phyloP scores from a whole-genome alignment of 2,113 vertebrate species.

The Todiramphus saurophagus region DNA sequence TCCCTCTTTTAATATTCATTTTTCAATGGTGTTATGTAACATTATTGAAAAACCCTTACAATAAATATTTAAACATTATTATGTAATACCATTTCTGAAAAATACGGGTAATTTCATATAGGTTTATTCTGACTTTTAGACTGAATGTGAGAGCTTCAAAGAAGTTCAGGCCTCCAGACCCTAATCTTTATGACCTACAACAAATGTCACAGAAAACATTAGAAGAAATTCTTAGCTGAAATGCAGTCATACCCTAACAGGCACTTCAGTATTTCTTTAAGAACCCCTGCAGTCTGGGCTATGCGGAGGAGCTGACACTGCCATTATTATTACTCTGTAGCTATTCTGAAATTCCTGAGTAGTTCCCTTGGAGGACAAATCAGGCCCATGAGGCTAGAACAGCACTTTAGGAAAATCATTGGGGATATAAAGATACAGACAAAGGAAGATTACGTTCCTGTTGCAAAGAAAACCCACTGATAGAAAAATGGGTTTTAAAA shows the following conservation, averaged over 20 bases:
- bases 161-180: not conserved
- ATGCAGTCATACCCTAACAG: not conserved
- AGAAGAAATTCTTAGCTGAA: not conserved
- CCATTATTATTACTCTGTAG: not conserved
- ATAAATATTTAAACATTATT: not conserved
- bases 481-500: not conserved
- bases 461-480: not conserved
- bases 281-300: not conserved
- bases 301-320: not conserved
- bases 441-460: slow-evolving; percentile 12
- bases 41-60: not conserved
- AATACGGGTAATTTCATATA: not conserved
- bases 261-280: not conserved
- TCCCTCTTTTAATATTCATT: not conserved
- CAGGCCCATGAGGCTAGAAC: not conserved
- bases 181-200: not conserved
- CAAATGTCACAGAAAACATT: not conserved
- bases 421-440: not conserved
- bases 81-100: not conserved
- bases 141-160: not conserved
- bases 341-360: not conserved
- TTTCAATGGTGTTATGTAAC: not conserved
- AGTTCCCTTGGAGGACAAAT: not conserved
- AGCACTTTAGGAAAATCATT: slow-evolving; percentile 6
- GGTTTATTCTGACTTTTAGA: not conserved